Conservation (phyloP, 2,888 invertebrate species). For the Agonopterix alstromeriana region DNA sequence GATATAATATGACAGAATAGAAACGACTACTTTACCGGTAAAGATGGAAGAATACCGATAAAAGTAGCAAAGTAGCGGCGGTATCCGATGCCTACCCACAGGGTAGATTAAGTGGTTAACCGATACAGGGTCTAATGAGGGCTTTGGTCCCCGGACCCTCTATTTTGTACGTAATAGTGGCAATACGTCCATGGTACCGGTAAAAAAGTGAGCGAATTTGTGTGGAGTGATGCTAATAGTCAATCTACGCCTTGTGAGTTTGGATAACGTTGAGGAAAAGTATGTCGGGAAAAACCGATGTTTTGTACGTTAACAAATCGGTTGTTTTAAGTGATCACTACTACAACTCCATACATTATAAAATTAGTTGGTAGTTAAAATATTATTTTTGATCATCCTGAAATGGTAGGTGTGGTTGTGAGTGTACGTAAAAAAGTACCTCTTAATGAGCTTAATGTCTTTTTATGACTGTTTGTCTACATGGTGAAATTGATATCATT, state of each 20-base stretch:
- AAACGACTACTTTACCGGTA: background rate
- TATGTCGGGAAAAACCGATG: too few relatives aligned
- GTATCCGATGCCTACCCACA: background rate
- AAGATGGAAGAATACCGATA: background rate
- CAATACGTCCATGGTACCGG: slow-evolving; percentile 5
- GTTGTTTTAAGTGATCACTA: too few relatives aligned
- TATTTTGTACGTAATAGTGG: slow-evolving; percentile 7
- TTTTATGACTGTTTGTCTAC: too few relatives aligned
- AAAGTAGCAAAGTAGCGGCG: background rate
- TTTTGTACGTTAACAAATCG: too few relatives aligned
- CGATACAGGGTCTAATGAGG: slow-evolving; percentile 8
- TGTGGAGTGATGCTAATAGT: background rate
- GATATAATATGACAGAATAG: background rate
- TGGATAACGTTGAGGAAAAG: too few relatives aligned
- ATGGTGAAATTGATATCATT: too few relatives aligned
- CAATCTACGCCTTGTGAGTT: background rate
- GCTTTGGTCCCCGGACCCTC: background rate
- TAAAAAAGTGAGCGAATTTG: slow-evolving; percentile 2
- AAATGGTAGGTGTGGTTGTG: too few relatives aligned
- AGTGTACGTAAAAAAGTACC: too few relatives aligned
- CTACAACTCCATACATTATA: too few relatives aligned
- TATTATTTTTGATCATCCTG: too few relatives aligned
- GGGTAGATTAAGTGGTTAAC: slow-evolving; percentile 10
- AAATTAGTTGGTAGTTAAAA: too few relatives aligned
- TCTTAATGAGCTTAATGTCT: too few relatives aligned